phyloP scores from a whole-genome alignment of 1,140 invertebrate species.

The Drosophila navojoa region DNA sequence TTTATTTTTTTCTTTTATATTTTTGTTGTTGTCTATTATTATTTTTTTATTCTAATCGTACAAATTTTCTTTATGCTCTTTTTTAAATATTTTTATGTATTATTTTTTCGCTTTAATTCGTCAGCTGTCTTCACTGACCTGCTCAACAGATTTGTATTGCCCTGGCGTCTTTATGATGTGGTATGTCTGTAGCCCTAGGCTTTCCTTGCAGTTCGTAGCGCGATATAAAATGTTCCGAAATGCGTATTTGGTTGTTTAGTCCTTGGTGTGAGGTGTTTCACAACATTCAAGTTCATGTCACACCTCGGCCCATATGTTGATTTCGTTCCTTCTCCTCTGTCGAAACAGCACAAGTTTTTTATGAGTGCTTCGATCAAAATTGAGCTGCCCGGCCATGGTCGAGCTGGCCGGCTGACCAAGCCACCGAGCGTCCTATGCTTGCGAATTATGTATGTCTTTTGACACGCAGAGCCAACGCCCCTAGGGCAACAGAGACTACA shows the following conservation, averaged over 20 bases:
- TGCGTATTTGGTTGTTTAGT: constrained; percentile 14
- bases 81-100: no score
- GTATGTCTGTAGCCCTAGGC: constrained; percentile 22
- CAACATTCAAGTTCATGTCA: constrained; percentile 71
- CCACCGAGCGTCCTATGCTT: constrained; percentile 43
- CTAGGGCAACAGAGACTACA: constrained; percentile 19
- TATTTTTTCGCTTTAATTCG: no score
- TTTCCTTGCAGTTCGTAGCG: constrained; percentile 2
- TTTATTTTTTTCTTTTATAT: no score
- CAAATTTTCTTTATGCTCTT: no score
- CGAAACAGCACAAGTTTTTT: constrained; percentile 59
- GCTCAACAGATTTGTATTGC: constrained; percentile 12
- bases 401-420: neutral
- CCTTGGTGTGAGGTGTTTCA: constrained; percentile 36
- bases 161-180: no score
- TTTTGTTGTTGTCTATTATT: no score
- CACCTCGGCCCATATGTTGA: constrained; percentile 66
- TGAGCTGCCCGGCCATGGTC: constrained; percentile 12
- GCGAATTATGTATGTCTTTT: constrained; percentile 76
- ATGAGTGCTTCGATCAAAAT: constrained; percentile 65
- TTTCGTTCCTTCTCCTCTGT: constrained; percentile 30
- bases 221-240: constrained; percentile 14
- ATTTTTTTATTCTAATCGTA: no score
- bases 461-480: constrained; percentile 61
- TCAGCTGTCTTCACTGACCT: neutral